These are phyloP conservation scores for Meta bourneti DNA, from an alignment of 2,888 invertebrate genomes.

Conservation along the genomic window DNA sequence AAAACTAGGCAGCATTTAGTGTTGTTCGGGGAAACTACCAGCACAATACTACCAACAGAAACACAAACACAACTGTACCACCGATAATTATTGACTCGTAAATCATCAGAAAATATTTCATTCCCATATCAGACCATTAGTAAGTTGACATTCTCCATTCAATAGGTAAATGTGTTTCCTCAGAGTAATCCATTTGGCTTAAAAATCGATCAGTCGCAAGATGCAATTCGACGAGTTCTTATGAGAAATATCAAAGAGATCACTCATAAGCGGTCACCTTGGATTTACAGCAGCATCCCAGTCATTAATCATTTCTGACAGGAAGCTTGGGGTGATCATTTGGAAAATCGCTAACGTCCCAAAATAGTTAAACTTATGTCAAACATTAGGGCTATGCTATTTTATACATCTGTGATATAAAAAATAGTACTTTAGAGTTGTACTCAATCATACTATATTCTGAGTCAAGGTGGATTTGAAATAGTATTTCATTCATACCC, in stretches of 20 bases:
- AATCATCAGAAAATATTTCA: too few species aligned
- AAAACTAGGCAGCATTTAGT: too few species aligned
- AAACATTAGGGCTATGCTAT: not conserved
- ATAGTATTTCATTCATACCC: too few species aligned
- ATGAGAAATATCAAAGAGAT: not conserved
- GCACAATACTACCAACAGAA: too few species aligned
- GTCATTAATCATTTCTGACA: not conserved
- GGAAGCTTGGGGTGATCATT: not conserved
- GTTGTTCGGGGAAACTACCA: too few species aligned
- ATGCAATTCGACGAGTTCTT: not conserved
- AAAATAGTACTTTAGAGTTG: too few species aligned
- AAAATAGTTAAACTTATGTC: not conserved
- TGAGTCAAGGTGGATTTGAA: too few species aligned
- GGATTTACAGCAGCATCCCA: not conserved
- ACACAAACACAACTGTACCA: too few species aligned
- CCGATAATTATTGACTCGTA: too few species aligned
- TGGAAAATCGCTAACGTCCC: not conserved
- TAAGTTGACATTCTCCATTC: not conserved
- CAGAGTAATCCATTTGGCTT: not conserved
- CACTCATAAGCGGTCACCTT: not conserved
- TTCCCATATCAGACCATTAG: too few species aligned
- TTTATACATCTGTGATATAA: not conserved
- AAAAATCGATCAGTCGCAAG: not conserved
- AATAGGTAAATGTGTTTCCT: not conserved
- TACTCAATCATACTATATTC: too few species aligned